Evolutionary conservation across 2,113 vertebrate species (phyloP), one percentile per base, ranked within the genome.

Genomic region (Balaeniceps rex): DNA sequence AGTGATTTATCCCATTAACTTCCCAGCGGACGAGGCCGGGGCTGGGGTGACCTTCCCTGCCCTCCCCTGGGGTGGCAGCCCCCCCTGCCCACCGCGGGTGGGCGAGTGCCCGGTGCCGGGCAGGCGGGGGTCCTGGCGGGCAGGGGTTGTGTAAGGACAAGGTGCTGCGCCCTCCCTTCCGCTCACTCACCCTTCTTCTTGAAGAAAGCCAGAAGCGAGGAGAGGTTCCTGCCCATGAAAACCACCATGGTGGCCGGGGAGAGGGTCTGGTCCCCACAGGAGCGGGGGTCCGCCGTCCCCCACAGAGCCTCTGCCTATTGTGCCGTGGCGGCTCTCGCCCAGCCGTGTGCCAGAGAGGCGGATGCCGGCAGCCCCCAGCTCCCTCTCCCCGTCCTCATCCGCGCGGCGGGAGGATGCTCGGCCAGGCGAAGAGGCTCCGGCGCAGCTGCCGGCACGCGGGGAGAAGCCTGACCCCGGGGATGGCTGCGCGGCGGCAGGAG

Each of bases 161-260:
- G 47, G 72, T 11, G 14, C 71, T 24, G 24, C 90, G 74, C 83
- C 88, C 33, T n/a, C 60, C 87, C 22, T 61, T 47, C 70, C 58
- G 52, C 94, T 91, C 94, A 99, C 99, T 99, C 97, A 99, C 99
- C 98, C 98, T 98, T 99, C 97, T 99, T 99, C 97, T 99, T 99
- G 98, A 99, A 99, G 97, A 99, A 94, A 61, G 98, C 98, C 83
- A 99, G 98, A 58, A 99, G 97, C 65, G 97, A 98, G 44, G 96
- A 98, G 94, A 99, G 96, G 92, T 98, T 99, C 96, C 99, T 99
- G 96, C 98, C 99, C 87, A 99, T 97, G 97, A 99, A 98, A 81
- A 99, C 98, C 97, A 99, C 99, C 99, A 99, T 99, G 93, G 72
- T 95, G 89, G 84, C 80, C 11, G 2, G 34, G 47, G 51, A 77